Conservation (phyloP, 2,888 invertebrate species). For the Automeris io region DNA sequence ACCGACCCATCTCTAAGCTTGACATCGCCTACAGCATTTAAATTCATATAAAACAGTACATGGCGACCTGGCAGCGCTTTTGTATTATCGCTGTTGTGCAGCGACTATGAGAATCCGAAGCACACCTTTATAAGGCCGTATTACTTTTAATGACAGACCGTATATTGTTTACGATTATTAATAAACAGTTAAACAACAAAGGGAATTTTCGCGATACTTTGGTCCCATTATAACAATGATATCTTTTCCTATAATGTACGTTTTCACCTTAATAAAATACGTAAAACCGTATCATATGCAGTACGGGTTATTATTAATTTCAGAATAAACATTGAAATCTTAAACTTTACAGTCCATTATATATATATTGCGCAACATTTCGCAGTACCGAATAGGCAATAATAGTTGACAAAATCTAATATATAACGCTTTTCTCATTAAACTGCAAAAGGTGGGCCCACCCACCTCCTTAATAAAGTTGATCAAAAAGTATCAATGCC, state of each 20-base stretch:
- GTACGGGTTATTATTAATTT: conserved; percentile 6
- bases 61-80: too few species aligned
- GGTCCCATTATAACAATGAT: conserved; percentile 47
- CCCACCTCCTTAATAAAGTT: neutral
- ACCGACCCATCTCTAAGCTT: too few species aligned
- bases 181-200: conserved; percentile 3
- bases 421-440: neutral
- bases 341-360: conserved; percentile 5
- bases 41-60: too few species aligned
- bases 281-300: conserved; percentile 6
- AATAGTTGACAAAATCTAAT: neutral
- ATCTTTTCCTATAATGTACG: conserved; percentile 10
- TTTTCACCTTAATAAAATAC: conserved; percentile 9
- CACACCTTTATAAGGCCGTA: too few species aligned
- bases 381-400: conserved; percentile 1
- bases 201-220: conserved; percentile 31
- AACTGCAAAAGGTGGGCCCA: neutral
- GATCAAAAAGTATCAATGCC: neutral
- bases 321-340: conserved; percentile 13
- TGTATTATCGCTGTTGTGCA: too few species aligned
- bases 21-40: too few species aligned
- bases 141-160: conserved; percentile 9
- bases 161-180: neutral
- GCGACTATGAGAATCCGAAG: too few species aligned
- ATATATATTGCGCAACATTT: neutral